These are phyloP conservation scores for Eupithecia dodoneata DNA, from an alignment of 2,888 invertebrate genomes.

Conservation along the genomic window DNA sequence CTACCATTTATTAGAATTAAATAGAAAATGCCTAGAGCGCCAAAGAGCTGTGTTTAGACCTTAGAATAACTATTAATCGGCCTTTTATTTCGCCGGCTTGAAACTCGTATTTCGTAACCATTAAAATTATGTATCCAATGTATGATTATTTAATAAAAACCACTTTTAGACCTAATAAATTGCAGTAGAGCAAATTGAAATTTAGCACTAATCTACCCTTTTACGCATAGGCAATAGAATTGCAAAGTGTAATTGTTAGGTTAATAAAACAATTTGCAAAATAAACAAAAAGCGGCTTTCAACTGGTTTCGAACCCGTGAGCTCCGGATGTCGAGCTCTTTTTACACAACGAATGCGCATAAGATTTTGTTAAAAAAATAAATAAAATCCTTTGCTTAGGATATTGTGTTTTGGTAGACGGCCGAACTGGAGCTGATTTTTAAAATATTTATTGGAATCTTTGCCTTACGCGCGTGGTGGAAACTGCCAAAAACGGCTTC, in stretches of 20 bases:
- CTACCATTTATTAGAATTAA: slow-evolving; percentile 34
- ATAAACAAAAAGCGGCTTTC: not conserved
- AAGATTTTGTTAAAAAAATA: not conserved
- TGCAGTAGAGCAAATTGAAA: slow-evolving; percentile 3
- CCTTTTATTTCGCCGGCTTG: not conserved
- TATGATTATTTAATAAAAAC: slow-evolving; percentile 11
- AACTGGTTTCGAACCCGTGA: not conserved
- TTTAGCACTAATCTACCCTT: not conserved
- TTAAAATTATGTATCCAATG: not conserved
- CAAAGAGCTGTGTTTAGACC: slow-evolving; percentile 14
- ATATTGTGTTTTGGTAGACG: not conserved
- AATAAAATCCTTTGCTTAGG: not conserved
- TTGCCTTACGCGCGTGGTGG: not conserved
- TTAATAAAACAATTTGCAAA: not conserved
- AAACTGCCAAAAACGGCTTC: not conserved
- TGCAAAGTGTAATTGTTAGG: not conserved
- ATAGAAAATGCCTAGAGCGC: slow-evolving; percentile 29
- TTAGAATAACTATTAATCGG: slow-evolving; percentile 1
- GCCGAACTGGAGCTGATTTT: not conserved
- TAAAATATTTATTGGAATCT: not conserved
- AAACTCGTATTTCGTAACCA: not conserved
- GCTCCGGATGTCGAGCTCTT: not conserved
- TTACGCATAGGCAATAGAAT: not conserved
- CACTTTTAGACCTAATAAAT: not conserved
- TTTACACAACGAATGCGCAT: not conserved